Evolutionary conservation across 2,797 vertebrate species (phyloP).

Genomic region (Tenualosa ilisha): DNA sequence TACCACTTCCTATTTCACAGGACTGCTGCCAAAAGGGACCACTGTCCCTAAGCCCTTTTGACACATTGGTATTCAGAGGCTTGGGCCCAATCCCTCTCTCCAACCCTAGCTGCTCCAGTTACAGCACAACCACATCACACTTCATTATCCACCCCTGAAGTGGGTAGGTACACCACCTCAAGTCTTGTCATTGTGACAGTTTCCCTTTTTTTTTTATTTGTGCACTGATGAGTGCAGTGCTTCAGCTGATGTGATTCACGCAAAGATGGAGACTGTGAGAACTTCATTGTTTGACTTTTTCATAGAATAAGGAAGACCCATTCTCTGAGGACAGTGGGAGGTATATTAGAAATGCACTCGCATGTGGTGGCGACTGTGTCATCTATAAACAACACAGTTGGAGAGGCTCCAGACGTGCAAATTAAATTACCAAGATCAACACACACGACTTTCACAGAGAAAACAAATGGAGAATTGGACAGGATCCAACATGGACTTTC

Average conservation of each 20-base stretch:
- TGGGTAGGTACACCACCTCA: too few species aligned
- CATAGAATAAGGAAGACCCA: background rate
- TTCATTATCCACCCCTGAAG: background rate
- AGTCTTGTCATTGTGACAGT: too few species aligned
- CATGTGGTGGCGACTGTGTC: background rate
- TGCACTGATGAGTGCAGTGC: background rate
- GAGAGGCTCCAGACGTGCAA: conserved; percentile 5
- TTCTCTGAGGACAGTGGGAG: background rate
- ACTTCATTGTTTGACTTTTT: background rate
- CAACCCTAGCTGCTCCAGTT: background rate
- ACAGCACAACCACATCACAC: background rate
- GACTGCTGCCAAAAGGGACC: conserved; percentile 28
- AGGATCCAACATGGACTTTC: background rate
- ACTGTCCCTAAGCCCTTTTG: conserved; percentile 26
- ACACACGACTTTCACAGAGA: background rate
- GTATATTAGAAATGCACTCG: background rate
- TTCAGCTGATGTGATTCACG: background rate
- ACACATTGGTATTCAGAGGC: conserved; percentile 23
- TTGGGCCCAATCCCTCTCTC: background rate
- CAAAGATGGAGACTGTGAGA: background rate
- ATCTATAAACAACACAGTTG: background rate
- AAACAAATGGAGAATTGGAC: background rate
- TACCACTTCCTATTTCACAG: conserved; percentile 33
- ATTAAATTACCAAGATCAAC: conserved; percentile 19
- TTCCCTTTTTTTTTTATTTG: background rate